These are phyloP conservation scores for Mormyrops boulengeri DNA, from an alignment of 2,797 vertebrate genomes.

Conservation along the genomic window DNA sequence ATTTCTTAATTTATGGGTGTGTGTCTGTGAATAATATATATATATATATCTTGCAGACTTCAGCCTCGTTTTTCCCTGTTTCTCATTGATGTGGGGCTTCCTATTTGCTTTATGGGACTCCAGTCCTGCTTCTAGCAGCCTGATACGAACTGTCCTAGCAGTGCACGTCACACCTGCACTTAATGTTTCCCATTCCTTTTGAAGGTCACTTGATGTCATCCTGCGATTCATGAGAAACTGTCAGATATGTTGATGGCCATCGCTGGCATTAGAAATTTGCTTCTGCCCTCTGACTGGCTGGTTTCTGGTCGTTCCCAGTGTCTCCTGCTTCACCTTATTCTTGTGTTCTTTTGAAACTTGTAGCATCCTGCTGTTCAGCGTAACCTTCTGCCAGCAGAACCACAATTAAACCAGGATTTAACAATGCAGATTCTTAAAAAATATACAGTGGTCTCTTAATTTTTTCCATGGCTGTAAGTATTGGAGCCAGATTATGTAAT, in stretches of 20 bases:
- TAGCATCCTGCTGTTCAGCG: background rate
- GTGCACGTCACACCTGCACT: background rate
- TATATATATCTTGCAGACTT: too few species aligned
- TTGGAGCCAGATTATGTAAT: background rate
- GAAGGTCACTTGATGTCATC: too few species aligned
- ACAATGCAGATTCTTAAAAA: background rate
- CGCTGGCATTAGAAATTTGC: background rate
- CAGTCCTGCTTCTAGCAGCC: background rate
- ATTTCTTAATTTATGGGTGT: too few species aligned
- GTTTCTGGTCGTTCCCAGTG: background rate
- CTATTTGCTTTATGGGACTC: background rate
- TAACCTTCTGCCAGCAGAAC: background rate
- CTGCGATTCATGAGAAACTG: background rate
- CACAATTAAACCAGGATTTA: background rate
- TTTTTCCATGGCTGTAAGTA: background rate
- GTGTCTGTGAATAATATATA: too few species aligned
- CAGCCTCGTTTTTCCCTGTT: background rate
- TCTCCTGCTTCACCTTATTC: background rate
- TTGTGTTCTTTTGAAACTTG: background rate
- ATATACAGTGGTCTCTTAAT: background rate
- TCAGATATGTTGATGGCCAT: background rate
- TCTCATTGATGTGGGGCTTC: background rate
- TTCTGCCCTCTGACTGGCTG: background rate
- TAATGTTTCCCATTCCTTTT: background rate
- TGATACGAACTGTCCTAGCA: background rate